These are phyloP conservation scores for Agapetus fuscipes DNA, from an alignment of 2,888 invertebrate species.

Conservation along the genomic window DNA sequence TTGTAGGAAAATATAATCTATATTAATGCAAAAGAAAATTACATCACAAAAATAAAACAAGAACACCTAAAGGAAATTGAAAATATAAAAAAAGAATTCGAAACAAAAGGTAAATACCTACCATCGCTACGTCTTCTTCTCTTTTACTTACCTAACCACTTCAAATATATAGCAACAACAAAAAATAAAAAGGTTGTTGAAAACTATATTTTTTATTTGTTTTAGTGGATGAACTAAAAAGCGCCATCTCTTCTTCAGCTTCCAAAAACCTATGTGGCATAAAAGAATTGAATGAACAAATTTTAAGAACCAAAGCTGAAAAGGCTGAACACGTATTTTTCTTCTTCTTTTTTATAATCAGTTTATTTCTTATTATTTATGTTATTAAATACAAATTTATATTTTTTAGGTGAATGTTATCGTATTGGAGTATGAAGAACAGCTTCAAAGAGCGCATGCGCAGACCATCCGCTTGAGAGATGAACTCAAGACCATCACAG, in stretches of 20 bases:
- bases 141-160: no score
- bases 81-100: slow-evolving; percentile 28
- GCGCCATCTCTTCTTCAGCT: slow-evolving; percentile 4
- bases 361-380: not conserved
- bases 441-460: slow-evolving; percentile 34
- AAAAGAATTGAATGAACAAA: slow-evolving; percentile 17
- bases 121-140: no score
- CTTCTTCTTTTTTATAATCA: not conserved
- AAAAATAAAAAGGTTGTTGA: no score
- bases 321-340: slow-evolving; percentile 14
- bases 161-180: no score
- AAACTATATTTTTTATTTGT: not conserved
- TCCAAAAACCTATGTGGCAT: slow-evolving; percentile 7
- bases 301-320: slow-evolving; percentile 10
- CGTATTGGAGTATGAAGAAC: slow-evolving; percentile 41
- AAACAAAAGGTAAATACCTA: slow-evolving; percentile 33
- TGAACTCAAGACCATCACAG: slow-evolving; percentile 31
- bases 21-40: slow-evolving; percentile 27
- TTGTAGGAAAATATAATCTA: not conserved
- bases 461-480: slow-evolving; percentile 34
- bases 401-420: slow-evolving; percentile 26
- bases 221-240: slow-evolving; percentile 10
- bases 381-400: not conserved
- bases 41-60: slow-evolving; percentile 27
- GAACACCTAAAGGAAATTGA: slow-evolving; percentile 32